Evolutionary conservation across 2,888 invertebrate genomes (phyloP), one percentile per base, ranked within the genome.

Genomic region (Pyralis farinalis): DNA sequence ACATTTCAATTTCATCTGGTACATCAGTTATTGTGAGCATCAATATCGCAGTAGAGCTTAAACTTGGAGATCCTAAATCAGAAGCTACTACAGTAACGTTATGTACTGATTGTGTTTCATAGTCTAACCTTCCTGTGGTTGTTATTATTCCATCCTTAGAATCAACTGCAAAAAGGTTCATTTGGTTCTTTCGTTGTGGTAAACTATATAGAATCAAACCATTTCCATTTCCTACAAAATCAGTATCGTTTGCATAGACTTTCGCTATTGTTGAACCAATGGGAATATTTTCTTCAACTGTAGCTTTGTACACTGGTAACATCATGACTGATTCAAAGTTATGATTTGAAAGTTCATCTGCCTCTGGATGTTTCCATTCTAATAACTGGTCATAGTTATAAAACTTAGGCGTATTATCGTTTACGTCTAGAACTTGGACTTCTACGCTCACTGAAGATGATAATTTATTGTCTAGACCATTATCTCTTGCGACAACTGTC

Each of bases 201-300:
- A 96, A 85, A 54, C 94, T 94, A 53, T 94, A 97, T 0, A 96
- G 78, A 1, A 97, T 92, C 31, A 96, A 77, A 0, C 96, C 96
- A 63, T 97, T 97, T n/a, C 96, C 96, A 63, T 96, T 96, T 1
- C 95, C 95, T 31, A 92, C 80, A 54, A 95, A 95, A 70, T 97
- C 97, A 8, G 94, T 93, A 75, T 97, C 97, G 50, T 96, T 96
- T 0, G 97, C 97, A 46, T 91, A 93, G 1, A 97, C 92, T 73
- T 92, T 92, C 0, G 93, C 92, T 0, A 97, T 93, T 32, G 92
- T 85, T 28, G 93, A 93, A 7, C 96, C 96, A 0, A 94, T 90
- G 2, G 93, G 92, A 8, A 92, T 91, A 65, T 95, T 94, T 68
- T 96, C 95, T 48, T 93, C 91, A 10, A 96, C 82, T 7, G 92